Base-by-base conservation (phyloP, 2,113 vertebrate genomes). In the Phoxinus phoxinus region DNA sequence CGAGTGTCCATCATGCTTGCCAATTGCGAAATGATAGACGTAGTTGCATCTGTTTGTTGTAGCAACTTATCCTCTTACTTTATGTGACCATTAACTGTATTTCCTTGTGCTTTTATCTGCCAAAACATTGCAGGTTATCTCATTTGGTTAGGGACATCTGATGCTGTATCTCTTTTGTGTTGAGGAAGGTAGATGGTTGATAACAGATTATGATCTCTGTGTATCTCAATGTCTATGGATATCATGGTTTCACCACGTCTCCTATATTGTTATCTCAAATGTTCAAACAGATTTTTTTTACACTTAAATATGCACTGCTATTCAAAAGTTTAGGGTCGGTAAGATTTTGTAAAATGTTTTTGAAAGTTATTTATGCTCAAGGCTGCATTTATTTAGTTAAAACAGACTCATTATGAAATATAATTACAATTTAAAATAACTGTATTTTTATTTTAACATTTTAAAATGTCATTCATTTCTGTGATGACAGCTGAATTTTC, bases 101-200 rank as follows among this genome's bases (percentile, higher is more conserved):
- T 63, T 87, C 86, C 65, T 73, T 53, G 10, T 56, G 56, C 63
- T 41, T 37, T 78, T 78, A 63, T 75, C 87, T 44, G 32, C 69
- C 21, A 78, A 65, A 30, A 63, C 65, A 35, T 59, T 63, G 44
- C 51, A 53, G 63, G n/a, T 65, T 86, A 79, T 86, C 84, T 74
- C 25, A 83, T 88, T 86, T 86, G 81, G 56, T 27, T 88, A 53
- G 51, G 65, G 73, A 79, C 44, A 83, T 86, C 82, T 79, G 63
- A 79, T 65, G 30, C 53, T 41, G 10, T 15, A 32, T 32, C 25
- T 58, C 13, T 67, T 56, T 75, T 56, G 32, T 75, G 78, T 74
- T 87, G 8, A 81, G 67, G 63, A 58, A 53, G 59, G 30, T 73
- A 77, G 56, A 72, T 75, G 30, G 73, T 84, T 67, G 61, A 79